These are phyloP conservation scores for Protaetia brevitarsis DNA, from an alignment of 1,140 invertebrate species.

Conservation along the genomic window DNA sequence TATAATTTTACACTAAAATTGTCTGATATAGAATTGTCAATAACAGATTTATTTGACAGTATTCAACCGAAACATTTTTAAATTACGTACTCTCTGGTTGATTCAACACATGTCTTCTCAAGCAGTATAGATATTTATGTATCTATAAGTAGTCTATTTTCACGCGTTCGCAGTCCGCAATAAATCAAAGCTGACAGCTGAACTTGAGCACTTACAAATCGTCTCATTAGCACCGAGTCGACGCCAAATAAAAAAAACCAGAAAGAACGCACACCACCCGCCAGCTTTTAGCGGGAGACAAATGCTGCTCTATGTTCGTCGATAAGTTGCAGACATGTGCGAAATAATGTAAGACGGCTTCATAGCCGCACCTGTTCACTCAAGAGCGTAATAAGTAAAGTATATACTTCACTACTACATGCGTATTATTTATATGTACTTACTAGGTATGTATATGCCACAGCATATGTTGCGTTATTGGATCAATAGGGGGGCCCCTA, in stretches of 20 bases:
- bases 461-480: neutral
- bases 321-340: neutral
- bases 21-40: too few species aligned
- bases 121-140: too few species aligned
- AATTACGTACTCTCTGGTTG: too few species aligned
- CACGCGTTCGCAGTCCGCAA: neutral
- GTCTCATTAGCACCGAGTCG: neutral
- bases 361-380: neutral
- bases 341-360: neutral
- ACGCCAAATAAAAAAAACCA: neutral
- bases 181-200: neutral
- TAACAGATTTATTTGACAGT: too few species aligned
- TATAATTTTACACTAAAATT: too few species aligned
- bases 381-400: too few species aligned
- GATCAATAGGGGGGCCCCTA: neutral
- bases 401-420: too few species aligned
- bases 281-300: neutral
- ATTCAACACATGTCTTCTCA: too few species aligned
- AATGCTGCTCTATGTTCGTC: neutral
- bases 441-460: neutral
- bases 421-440: too few species aligned
- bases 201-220: neutral
- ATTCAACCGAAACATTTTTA: too few species aligned
- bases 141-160: neutral
- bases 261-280: neutral